phyloP scores from a whole-genome alignment of 2,113 vertebrate species.

The Myiagra hebetior region DNA sequence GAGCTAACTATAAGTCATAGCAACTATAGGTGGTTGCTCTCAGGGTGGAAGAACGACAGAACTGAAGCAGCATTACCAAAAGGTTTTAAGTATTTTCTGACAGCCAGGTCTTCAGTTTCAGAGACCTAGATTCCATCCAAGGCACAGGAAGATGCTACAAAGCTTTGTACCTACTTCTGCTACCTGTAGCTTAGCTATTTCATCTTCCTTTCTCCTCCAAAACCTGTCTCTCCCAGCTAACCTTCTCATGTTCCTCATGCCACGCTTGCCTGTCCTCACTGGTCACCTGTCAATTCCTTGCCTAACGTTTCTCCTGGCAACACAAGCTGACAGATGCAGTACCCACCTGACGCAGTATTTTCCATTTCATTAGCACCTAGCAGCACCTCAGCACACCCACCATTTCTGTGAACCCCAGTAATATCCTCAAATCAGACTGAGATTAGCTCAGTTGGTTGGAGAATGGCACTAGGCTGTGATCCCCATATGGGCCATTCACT shows the following conservation, averaged over 20 bases:
- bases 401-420: background rate
- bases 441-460: background rate
- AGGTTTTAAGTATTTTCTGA: background rate
- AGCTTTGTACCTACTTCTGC: background rate
- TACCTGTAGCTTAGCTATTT: background rate
- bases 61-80: background rate
- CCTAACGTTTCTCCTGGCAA: background rate
- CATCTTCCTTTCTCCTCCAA: background rate
- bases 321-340: background rate
- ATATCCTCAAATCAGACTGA: background rate
- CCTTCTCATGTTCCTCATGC: background rate
- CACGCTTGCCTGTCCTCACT: accelerated
- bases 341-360: background rate
- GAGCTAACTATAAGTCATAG: background rate
- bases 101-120: background rate
- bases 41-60: background rate
- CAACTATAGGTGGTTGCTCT: background rate
- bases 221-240: background rate
- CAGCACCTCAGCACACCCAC: background rate
- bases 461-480: background rate
- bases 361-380: background rate
- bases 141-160: background rate
- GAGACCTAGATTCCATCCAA: background rate
- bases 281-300: background rate
- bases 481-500: background rate